Evolutionary conservation across 2,888 invertebrate genomes (phyloP), one percentile per base, ranked within the genome.

Genomic region (Phaedon cochleariae): DNA sequence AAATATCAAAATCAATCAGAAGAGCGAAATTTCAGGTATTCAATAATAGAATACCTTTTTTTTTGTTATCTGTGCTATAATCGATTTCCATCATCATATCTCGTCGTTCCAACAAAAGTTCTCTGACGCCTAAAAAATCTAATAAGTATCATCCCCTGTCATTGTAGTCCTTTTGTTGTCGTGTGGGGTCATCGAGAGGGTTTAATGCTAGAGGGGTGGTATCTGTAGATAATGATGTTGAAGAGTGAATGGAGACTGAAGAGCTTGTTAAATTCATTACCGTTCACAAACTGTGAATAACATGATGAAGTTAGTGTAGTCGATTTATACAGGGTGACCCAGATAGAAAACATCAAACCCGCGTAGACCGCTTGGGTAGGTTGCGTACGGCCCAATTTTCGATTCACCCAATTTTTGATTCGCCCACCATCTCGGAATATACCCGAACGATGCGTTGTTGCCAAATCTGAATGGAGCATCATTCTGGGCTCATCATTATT

Each of bases 191-290:
- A 55, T 55, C 55, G 12, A 20, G 59, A 59, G 62, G 65, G 62
- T 52, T 41, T n/a, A 48, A 49, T n/a, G n/a, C 51, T 48, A 9
- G 45, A 54, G 41, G 62, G 62, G 62, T 59, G 37, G 55, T 18
- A 22, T 48, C 58, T 54, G 49, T 49, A 29, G 65, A 62, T 62
- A 66, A 66, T 66, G 54, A 66, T 59, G 60, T 61, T 52, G 65
- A 59, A 62, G 62, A 59, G 65, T 59, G 59, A 12, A 34, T 12
- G 12, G 12, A 12, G 60, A 62, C n/a, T n/a, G n/a, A n/a, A 59
- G 59, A 59, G 59, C 65, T 59, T 62, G 62, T 59, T 66, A 66
- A 66, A 62, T 66, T 66, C 65, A 66, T 66, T 66, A 66, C n/a
- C 62, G 62, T 46, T 58, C 52, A 46, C 58, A 65, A 65, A 62